These are phyloP conservation scores for Petrolisthes cinctipes DNA, from an alignment of 2,888 invertebrate species.

Conservation along the genomic window DNA sequence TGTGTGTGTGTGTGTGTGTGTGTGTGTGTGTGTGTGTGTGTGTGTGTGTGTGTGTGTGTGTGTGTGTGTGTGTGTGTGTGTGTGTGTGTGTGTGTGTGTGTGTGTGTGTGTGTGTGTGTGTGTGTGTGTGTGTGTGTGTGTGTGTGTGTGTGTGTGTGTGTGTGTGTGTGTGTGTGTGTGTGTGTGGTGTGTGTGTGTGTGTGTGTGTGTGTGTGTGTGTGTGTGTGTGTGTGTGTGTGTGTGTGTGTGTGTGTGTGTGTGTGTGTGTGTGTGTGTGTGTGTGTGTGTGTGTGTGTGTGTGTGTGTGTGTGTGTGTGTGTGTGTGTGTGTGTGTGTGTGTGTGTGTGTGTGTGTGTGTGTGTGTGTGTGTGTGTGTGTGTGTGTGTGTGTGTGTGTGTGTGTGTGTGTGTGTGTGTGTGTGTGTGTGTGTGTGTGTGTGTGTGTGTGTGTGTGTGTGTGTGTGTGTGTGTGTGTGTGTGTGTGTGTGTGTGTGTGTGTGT, in stretches of 20 bases:
- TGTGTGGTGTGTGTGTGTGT: background rate
- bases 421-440: background rate
- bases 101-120: background rate
- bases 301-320: background rate
- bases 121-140: background rate
- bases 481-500: background rate
- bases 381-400: background rate
- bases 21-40: background rate
- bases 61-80: background rate
- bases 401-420: background rate
- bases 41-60: background rate
- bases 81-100: background rate
- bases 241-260: background rate
- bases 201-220: background rate
- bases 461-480: background rate
- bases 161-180: background rate
- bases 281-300: background rate
- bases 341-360: background rate
- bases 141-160: background rate
- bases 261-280: background rate
- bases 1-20: background rate
- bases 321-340: background rate
- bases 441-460: background rate
- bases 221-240: background rate
- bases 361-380: background rate